Evolutionary conservation across 2,113 vertebrate species (phyloP), one percentile per base, ranked within the genome.

Genomic region (Serilophus lunatus): DNA sequence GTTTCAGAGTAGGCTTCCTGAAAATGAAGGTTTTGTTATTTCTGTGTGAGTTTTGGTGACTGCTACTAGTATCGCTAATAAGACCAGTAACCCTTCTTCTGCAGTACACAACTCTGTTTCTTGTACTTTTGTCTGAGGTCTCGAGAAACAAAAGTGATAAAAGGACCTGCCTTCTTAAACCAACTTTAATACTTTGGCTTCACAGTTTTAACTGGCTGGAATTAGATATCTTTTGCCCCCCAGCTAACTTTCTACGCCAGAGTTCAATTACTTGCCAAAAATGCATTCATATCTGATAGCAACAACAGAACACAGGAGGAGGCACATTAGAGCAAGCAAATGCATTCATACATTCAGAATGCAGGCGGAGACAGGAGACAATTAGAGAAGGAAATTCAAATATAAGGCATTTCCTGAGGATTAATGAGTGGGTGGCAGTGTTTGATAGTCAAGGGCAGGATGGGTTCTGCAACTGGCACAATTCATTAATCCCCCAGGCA

Each of bases 371-470:
- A 57, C 82, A 93, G 88, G 84, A 95, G 91, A 93, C 91, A 95
- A 96, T 96, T 89, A 95, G 83, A 93, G 78, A 88, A 91, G 79
- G 88, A 95, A 95, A 92, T 94, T 92, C 85, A 90, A 92, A 94
- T 87, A 86, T 49, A 82, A 96, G 70, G 87, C 76, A 95, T 93
- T 97, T 97, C 95, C 92, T 93, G 91, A 82, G 69, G 82, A 96
- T 91, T 93, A 96, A 97, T 91, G 75, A 96, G 82, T 75, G 78
- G 78, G 81, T 90, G 94, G 81, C 68, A 97, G 74, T 6, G 20
- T 93, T 91, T 94, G 82, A 90, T 57, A 94, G 89, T 74, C 69
- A 69, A 90, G 72, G 76, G 79, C 79, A 95, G 80, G 71, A 94
- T 92, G 59, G 84, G 44, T 40, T 96, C 66, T 93, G 93, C 80